Evolutionary conservation across 2,797 vertebrate genomes (phyloP), one percentile per base, ranked within the genome.

Genomic region (Urocyon cinereoargenteus): DNA sequence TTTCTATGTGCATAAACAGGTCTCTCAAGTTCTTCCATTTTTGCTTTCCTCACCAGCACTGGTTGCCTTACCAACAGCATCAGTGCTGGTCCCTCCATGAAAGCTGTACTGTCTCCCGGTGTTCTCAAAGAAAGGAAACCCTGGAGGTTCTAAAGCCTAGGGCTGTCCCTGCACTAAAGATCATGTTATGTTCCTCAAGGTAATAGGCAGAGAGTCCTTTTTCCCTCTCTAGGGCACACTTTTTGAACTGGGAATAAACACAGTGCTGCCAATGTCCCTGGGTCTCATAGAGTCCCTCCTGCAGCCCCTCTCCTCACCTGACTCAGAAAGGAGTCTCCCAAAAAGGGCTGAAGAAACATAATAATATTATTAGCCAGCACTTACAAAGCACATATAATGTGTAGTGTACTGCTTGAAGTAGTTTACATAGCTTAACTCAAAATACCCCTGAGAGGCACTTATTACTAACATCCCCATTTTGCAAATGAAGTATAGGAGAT

Each of bases 211-310:
- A 53, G 12, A 49, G 5, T n/a, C 57, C 53, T n/a, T 55, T 26
- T 66, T 36, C 24, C 31, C 64, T 93, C n/a, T 70, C 34, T 88
- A 19, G 14, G 14, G 16, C 49, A 83, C 15, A 13, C 10, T 22
- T 94, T 72, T 89, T 75, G 59, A 11, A 12, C 8, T 26, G 64
- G 40, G 26, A 92, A 61, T 19, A 64, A 59, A 59, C 34, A 68
- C 7, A n/a, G 2, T 2, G 7, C 21, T 84, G 5, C 15, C 78
- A 4, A 0, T 53, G 45, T 19, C 19, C 40, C 4, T 0, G 24
- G 4, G 31, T 49, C 18, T 66, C 18, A 26, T 9, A 15, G 24
- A 68, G 18, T 36, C 26, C 78, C 51, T 53, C 14, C 70, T 83
- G 18, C 59, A 89, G 15, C 26, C 55, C 64, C 5, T n/a, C 4